phyloP scores from a whole-genome alignment of 2,888 invertebrate species.

The Morpho helenor region DNA sequence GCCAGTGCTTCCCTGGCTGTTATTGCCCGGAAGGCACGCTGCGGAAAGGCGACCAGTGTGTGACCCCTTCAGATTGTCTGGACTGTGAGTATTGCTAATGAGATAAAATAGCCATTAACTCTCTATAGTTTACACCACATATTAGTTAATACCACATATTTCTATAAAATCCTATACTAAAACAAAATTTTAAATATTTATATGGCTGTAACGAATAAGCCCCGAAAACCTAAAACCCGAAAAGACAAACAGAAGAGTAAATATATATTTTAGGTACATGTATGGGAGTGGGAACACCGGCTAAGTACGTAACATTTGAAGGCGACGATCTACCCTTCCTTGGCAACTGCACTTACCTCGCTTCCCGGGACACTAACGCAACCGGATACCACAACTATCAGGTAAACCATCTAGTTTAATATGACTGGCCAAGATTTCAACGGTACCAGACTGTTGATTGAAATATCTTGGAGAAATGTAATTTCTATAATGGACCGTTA shows the following conservation, averaged over 20 bases:
- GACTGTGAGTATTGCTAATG: slow-evolving; percentile 81
- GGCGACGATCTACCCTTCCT: slow-evolving; percentile 87
- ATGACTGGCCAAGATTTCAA: too few relatives aligned
- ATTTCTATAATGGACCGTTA: too few relatives aligned
- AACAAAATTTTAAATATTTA: too few relatives aligned
- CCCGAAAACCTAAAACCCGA: too few relatives aligned
- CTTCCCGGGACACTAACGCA: slow-evolving; percentile 82
- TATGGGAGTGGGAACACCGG: slow-evolving; percentile 85
- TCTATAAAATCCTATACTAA: too few relatives aligned
- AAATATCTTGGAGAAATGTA: too few relatives aligned
- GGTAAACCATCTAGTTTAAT: slow-evolving; percentile 28
- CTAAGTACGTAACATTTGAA: slow-evolving; percentile 91
- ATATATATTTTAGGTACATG: slow-evolving; percentile 68
- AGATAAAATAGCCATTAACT: too few relatives aligned
- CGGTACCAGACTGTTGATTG: too few relatives aligned
- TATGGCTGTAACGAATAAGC: too few relatives aligned
- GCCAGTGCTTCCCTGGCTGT: slow-evolving; percentile 89
- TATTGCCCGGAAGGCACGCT: slow-evolving; percentile 87
- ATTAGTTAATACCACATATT: too few relatives aligned
- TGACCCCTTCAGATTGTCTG: slow-evolving; percentile 84
- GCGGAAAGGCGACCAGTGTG: slow-evolving; percentile 83
- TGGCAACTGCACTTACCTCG: slow-evolving; percentile 91
- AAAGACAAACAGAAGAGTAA: too few relatives aligned
- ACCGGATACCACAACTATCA: slow-evolving; percentile 76
- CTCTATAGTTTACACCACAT: too few relatives aligned